Percentiles rank a stretch among this genome's conserved stretches.
Conservation (phyloP, 1,140 invertebrate genomes). For the Spodoptera frugiperda region DNA sequence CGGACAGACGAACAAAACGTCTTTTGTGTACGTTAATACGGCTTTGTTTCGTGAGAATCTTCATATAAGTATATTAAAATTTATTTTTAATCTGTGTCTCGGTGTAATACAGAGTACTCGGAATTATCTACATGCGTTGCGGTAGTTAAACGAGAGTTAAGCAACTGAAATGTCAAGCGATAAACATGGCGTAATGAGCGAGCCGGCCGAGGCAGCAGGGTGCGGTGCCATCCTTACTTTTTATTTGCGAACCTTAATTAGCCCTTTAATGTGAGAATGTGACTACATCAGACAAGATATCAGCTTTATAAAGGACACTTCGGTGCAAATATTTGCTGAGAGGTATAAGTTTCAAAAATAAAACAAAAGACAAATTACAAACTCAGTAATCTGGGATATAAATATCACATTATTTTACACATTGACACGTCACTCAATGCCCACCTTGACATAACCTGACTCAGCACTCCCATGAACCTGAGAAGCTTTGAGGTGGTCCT, state of each 20-base stretch:
- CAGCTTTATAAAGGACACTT: neutral
- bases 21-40: slow-evolving; percentile 40
- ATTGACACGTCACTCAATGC: neutral
- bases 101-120: slow-evolving; percentile 17
- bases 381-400: no score
- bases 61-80: slow-evolving; percentile 40
- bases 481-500: slow-evolving; percentile 15
- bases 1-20: slow-evolving; percentile 27
- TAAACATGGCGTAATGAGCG: slow-evolving; percentile 26
- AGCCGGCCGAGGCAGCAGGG: slow-evolving; percentile 5
- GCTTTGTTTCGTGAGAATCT: slow-evolving; percentile 57
- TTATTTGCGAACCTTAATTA: slow-evolving; percentile 4
- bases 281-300: slow-evolving; percentile 1
- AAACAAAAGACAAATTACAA: no score
- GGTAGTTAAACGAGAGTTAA: slow-evolving; percentile 8
- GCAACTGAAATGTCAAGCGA: slow-evolving; percentile 26
- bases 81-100: slow-evolving; percentile 47
- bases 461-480: neutral
- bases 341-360: no score
- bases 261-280: slow-evolving; percentile 24
- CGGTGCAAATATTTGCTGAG: no score
- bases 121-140: slow-evolving; percentile 18
- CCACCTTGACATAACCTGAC: neutral
- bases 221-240: slow-evolving; percentile 23
- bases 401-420: neutral